Conservation (phyloP, 2,888 invertebrate genomes). For the Gastracanthus pulcherrimus region DNA sequence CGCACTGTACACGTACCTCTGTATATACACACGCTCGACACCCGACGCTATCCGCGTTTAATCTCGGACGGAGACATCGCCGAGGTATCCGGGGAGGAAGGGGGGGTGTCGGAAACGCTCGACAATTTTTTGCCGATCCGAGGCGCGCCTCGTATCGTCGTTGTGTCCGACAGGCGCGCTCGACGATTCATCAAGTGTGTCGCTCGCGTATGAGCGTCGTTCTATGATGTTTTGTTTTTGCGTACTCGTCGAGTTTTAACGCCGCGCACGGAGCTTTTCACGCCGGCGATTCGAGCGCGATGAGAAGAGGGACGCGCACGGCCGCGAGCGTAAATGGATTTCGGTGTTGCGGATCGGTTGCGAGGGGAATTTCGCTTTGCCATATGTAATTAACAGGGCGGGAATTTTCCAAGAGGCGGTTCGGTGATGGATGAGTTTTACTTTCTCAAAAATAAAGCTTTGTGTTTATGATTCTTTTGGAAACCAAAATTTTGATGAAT, state of each 20-base stretch:
- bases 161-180: slow-evolving; percentile 15
- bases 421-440: no score
- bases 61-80: slow-evolving; percentile 38
- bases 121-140: neutral
- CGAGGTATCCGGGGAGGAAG: no score
- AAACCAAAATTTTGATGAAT: no score
- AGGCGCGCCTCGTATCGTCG: no score
- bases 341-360: neutral
- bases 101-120: neutral
- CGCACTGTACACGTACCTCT: no score
- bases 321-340: neutral
- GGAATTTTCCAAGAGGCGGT: no score
- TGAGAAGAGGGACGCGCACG: no score
- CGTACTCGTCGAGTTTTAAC: neutral
- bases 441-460: no score
- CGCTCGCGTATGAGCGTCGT: neutral
- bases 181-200: slow-evolving; percentile 36
- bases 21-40: no score
- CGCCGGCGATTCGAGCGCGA: slow-evolving; percentile 9
- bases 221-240: neutral
- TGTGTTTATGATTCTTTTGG: no score
- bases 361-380: no score
- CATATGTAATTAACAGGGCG: no score
- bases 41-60: slow-evolving; percentile 29
- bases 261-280: slow-evolving; percentile 32